Evolutionary conservation across 2,888 invertebrate genomes (phyloP).

Genomic region (Auanema freiburgensis): DNA sequence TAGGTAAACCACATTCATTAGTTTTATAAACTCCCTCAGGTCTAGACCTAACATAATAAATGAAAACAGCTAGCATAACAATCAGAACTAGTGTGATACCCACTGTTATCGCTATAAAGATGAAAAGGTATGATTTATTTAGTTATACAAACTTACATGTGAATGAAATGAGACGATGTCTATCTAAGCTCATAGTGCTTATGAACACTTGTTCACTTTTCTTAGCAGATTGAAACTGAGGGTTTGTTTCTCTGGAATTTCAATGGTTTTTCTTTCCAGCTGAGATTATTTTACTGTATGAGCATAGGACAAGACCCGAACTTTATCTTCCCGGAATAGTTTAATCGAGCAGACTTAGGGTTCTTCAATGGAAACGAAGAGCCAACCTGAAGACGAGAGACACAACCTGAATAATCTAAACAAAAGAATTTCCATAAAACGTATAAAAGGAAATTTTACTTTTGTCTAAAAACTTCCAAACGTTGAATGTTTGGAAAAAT

Average conservation of each 20-base stretch:
- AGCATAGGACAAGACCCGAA: slow-evolving; percentile 59
- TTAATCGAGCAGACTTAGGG: slow-evolving; percentile 51
- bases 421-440: neutral
- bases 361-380: slow-evolving; percentile 57
- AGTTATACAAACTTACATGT: slow-evolving; percentile 26
- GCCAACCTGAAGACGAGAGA: slow-evolving; percentile 59
- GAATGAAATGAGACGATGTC: slow-evolving; percentile 18
- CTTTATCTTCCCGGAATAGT: slow-evolving; percentile 48
- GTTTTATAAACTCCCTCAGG: slow-evolving; percentile 64
- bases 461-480: slow-evolving; percentile 57
- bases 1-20: slow-evolving; percentile 24
- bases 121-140: no score
- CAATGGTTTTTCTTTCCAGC: neutral
- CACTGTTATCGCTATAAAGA: slow-evolving; percentile 27
- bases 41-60: slow-evolving; percentile 55
- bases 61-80: slow-evolving; percentile 40
- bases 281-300: slow-evolving; percentile 27
- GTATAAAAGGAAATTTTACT: slow-evolving; percentile 29
- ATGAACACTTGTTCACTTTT: slow-evolving; percentile 10
- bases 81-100: slow-evolving; percentile 47
- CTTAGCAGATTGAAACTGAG: neutral
- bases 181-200: slow-evolving; percentile 8
- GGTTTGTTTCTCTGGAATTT: neutral
- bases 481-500: slow-evolving; percentile 58
- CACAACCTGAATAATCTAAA: slow-evolving; percentile 57